A percentile compares a stretch with the other conserved stretches of the same genome.
Conservation (phyloP, 2,888 invertebrate species). For the Thysanoteuthis rhombus region DNA sequence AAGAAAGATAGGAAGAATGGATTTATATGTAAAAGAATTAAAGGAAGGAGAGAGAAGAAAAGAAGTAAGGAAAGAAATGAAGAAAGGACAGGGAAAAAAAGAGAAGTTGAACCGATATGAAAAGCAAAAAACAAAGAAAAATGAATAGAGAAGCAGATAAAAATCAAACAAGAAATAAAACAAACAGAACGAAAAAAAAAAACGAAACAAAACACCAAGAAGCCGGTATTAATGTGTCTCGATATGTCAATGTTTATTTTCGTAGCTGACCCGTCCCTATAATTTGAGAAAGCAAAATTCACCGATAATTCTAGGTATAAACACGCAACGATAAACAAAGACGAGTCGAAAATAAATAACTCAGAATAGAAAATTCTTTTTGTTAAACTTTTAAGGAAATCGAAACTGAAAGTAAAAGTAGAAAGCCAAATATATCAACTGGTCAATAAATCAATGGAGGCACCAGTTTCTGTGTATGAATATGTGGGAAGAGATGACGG, state of each 20-base stretch:
- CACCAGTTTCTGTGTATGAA: too few relatives aligned
- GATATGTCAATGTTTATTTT: neutral
- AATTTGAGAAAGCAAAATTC: neutral
- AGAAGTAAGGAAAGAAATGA: too few relatives aligned
- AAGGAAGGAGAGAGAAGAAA: too few relatives aligned
- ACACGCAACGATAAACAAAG: conserved; percentile 12
- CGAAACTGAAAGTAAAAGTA: neutral
- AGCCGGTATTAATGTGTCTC: neutral
- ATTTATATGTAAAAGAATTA: too few relatives aligned
- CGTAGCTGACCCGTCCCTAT: neutral
- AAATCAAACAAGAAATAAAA: neutral
- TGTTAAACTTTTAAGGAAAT: neutral
- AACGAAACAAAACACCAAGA: neutral
- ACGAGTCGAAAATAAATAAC: neutral
- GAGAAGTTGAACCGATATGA: too few relatives aligned
- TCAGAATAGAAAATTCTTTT: neutral
- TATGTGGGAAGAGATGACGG: too few relatives aligned
- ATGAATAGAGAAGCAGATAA: too few relatives aligned
- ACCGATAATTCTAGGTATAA: neutral
- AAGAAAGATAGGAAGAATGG: too few relatives aligned
- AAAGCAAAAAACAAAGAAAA: too few relatives aligned
- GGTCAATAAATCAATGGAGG: too few relatives aligned
- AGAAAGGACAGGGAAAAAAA: too few relatives aligned
- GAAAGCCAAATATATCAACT: too few relatives aligned
- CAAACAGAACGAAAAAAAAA: neutral